Base-by-base conservation (phyloP, 2,113 vertebrate genomes). In the Rostratula benghalensis region DNA sequence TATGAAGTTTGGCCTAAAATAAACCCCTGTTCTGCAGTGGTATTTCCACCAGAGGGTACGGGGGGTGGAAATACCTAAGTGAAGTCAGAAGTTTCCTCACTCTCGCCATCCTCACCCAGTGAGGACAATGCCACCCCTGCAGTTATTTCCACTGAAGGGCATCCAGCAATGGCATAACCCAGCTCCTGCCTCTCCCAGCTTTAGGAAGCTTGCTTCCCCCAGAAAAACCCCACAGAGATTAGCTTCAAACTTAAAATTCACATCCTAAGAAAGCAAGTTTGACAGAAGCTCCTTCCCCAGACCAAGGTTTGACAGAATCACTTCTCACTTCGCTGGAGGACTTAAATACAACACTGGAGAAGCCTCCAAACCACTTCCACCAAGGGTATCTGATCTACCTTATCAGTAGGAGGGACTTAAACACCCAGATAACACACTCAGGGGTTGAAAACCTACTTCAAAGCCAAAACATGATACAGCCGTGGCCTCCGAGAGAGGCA, bases 361-460 rank as follows among this genome's bases (percentile, higher is more conserved):
- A 94, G 76, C 79, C 71, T 71, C 65, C 35, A 16, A 83, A 79
- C 71, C 54, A 81, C 74, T 87, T 93, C 88, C 87, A 92, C 80
- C 89, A 87, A 33, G 2, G 46, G 60, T 31, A 87, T 69, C 89
- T 70, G 59, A 88, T 90, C 78, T 59, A 65, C 68, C 68, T 91
- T 87, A 84, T 79, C 94, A 75, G 73, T 11, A 69, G 73, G 59
- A 95, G 60, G 10, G 15, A 64, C 78, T 89, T 71, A 84, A 91
- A 78, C 56, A 83, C 77, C 16, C 87, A 95, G 87, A 81, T 82
- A 91, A 78, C 2, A 0, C 7, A 1, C 77, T 78, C 61, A 4
- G 69, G 74, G 87, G 53, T 11, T 68, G 78, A 45, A 89, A 81
- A 18, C 56, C 73, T 45, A 2, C 77, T 81, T 73, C 73, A 80